These are phyloP conservation scores for Leptatherina wallacei DNA, from an alignment of 2,797 vertebrate species.

Conservation along the genomic window DNA sequence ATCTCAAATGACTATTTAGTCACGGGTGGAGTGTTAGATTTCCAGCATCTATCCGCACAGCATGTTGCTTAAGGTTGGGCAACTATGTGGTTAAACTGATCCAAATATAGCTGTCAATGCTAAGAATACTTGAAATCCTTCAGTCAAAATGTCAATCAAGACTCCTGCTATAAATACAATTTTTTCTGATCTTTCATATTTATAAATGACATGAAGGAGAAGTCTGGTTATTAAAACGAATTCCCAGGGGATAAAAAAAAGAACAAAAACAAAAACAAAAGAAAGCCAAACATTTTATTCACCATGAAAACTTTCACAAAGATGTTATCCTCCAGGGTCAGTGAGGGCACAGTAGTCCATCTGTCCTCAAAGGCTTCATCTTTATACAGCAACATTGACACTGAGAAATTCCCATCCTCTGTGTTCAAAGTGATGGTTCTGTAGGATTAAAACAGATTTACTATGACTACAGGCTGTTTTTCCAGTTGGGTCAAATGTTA, in stretches of 20 bases:
- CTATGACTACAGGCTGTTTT: not conserved
- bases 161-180: not conserved
- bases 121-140: conserved; percentile 5
- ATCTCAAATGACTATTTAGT: conserved; percentile 42
- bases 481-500: not conserved
- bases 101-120: conserved; percentile 59
- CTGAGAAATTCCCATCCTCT: conserved; percentile 86
- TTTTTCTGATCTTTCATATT: not conserved
- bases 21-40: conserved; percentile 53
- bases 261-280: no score
- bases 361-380: conserved; percentile 82
- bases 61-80: conserved; percentile 57
- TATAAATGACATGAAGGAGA: not conserved
- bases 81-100: conserved; percentile 21
- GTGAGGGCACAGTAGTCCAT: conserved; percentile 82
- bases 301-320: conserved; percentile 87
- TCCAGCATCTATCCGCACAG: conserved; percentile 28
- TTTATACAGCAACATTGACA: conserved; percentile 84
- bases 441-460: not conserved
- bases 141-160: not conserved
- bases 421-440: conserved; percentile 85
- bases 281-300: not conserved
- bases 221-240: not conserved
- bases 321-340: conserved; percentile 83
- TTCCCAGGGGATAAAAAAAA: not conserved